Base-by-base conservation (phyloP, 2,113 vertebrate species). In the Aspidoscelis tigris region DNA sequence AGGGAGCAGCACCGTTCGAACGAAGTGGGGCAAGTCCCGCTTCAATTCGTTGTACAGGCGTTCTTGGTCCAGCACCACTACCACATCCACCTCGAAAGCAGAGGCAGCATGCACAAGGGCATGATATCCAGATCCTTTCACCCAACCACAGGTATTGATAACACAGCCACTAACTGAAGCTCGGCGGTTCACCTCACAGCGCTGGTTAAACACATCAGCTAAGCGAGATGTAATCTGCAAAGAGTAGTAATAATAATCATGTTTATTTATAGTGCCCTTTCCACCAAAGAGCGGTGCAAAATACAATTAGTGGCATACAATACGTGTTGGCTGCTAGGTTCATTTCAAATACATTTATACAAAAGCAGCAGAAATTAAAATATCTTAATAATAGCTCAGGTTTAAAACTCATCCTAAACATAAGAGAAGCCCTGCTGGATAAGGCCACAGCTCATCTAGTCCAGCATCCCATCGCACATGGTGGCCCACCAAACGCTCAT, bases 141-240 rank as follows among this genome's bases (percentile, higher is more conserved):
- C 99, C 99, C 98, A 99, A 89, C 99, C 99, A 0, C 98, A 99
- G 3, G 98, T 99, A 94, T 99, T 99, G 89, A 99, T 99, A 92
- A 99, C 97, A 7, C 99, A 99, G 90, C 99, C 99, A 2, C 98
- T 98, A 3, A 98, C 97, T 0, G 98, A 98, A 1, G 99, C 98
- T 0, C 97, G 98, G 47, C 98, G 95, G 94, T 99, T 99, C 89
- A 98, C 97, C 85, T 99, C 98, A 11, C 99, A 99, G 50, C 98
- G 97, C 89, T 98, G 98, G 82, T 98, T 98, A 95, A 99, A 99
- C 77, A 99, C 98, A 0, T 99, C 97, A 0, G 99, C 99, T 89
- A 99, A 94, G 47, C 97, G 97, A 0, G 98, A 98, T 0, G 98
- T 99, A 91, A 99, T 96, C 99, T 99, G 91, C 0, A 7, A 41